Percentiles rank a stretch among this genome's conserved stretches.
Evolutionary conservation across 2,888 invertebrate genomes (phyloP).

Genomic region (Venusia cambrica): DNA sequence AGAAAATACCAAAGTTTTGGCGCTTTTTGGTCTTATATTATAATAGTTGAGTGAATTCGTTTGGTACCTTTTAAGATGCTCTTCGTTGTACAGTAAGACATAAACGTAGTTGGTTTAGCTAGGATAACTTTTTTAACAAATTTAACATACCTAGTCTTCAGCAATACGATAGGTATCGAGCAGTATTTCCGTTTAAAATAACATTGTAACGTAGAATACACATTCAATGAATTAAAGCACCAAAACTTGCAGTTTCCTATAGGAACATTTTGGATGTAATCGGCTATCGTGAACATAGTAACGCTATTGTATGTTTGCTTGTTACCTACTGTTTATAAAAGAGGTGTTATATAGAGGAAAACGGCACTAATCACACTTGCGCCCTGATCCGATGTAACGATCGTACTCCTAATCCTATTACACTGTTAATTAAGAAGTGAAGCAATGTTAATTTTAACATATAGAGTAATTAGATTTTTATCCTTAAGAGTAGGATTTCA

Average conservation of each 20-base stretch:
- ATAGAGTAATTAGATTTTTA: slow-evolving; percentile 78
- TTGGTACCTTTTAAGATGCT: slow-evolving; percentile 60
- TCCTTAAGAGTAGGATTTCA: slow-evolving; percentile 79
- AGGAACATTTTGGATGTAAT: slow-evolving; percentile 46
- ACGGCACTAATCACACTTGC: slow-evolving; percentile 54
- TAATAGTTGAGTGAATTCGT: slow-evolving; percentile 57
- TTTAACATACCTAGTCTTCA: slow-evolving; percentile 63
- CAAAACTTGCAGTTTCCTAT: slow-evolving; percentile 63
- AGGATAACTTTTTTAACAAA: slow-evolving; percentile 78
- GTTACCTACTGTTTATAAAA: slow-evolving; percentile 28
- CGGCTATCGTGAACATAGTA: slow-evolving; percentile 21
- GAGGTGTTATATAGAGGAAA: slow-evolving; percentile 43
- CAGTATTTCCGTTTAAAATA: slow-evolving; percentile 59
- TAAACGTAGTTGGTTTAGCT: slow-evolving; percentile 76
- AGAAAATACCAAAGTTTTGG: slow-evolving; percentile 47
- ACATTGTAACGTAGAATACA: slow-evolving; percentile 40
- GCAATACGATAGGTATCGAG: slow-evolving; percentile 60
- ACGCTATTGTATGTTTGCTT: slow-evolving; percentile 34
- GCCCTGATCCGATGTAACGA: slow-evolving; percentile 9
- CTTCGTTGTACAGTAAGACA: slow-evolving; percentile 76
- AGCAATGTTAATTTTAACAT: slow-evolving; percentile 81
- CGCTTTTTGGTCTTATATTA: slow-evolving; percentile 64
- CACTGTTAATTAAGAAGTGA: slow-evolving; percentile 61
- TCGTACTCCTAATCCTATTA: slow-evolving; percentile 39
- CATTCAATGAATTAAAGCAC: slow-evolving; percentile 65